These are phyloP conservation scores for Phyllotreta striolata DNA, from an alignment of 2,888 invertebrate species.

Conservation along the genomic window DNA sequence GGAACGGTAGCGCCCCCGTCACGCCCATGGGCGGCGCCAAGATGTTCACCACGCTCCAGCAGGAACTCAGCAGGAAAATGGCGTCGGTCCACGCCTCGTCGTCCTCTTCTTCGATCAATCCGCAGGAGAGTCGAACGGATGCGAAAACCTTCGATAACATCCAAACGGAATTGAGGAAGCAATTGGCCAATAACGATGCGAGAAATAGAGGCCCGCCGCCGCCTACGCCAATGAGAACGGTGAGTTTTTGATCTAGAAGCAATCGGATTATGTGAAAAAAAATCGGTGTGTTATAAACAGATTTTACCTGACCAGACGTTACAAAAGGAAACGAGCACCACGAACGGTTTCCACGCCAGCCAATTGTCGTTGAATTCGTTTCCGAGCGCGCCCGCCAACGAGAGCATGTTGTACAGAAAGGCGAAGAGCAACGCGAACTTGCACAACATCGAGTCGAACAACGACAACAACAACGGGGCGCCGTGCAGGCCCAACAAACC, in stretches of 20 bases:
- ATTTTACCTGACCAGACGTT: background rate
- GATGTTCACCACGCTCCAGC: conserved; percentile 40
- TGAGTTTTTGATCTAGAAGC: conserved; percentile 46
- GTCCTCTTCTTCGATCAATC: background rate
- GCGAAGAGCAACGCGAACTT: conserved; percentile 58
- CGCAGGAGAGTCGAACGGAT: background rate
- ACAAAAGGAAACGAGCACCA: conserved; percentile 38
- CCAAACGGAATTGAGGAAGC: conserved; percentile 58
- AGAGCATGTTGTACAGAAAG: conserved; percentile 58
- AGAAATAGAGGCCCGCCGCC: conserved; percentile 81
- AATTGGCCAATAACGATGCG: conserved; percentile 58
- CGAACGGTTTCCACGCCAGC: conserved; percentile 44
- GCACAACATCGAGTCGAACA: conserved; percentile 48
- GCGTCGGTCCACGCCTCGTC: conserved; percentile 41
- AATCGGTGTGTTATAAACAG: conserved; percentile 30
- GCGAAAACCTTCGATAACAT: conserved; percentile 54
- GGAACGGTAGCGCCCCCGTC: conserved; percentile 12
- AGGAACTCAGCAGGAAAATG: conserved; percentile 58
- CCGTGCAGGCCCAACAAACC: conserved; percentile 55
- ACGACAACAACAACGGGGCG: conserved; percentile 42
- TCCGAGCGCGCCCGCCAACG: conserved; percentile 45
- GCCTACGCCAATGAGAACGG: conserved; percentile 70
- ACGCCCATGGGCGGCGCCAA: conserved; percentile 18
- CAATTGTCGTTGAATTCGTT: conserved; percentile 42
- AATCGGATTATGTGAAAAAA: too few relatives aligned